phyloP scores from a whole-genome alignment of 2,888 invertebrate genomes.

The Scaptomyza cyrtandrae region DNA sequence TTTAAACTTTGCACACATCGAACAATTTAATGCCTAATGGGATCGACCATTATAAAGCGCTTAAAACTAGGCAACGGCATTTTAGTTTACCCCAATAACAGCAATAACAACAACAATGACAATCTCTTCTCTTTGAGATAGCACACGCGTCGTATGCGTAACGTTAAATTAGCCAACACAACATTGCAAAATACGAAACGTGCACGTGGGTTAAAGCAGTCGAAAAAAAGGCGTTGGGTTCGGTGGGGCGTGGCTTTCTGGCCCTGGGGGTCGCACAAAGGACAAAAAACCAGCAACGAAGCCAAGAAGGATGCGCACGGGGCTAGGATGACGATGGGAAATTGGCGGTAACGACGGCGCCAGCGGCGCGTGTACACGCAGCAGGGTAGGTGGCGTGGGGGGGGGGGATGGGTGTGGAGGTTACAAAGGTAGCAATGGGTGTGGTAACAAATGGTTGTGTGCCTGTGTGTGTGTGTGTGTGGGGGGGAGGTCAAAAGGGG shows the following conservation, averaged over 20 bases:
- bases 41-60: constrained; percentile 50
- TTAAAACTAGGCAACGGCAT: constrained; percentile 69
- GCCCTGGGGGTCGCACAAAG: constrained; percentile 70
- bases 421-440: constrained; percentile 28
- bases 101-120: constrained; percentile 19
- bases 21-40: constrained; percentile 11
- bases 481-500: not conserved
- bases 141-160: constrained; percentile 64
- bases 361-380: constrained; percentile 44
- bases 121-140: not conserved
- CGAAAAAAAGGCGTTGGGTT: not conserved
- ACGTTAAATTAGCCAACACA: constrained; percentile 68
- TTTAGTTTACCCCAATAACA: constrained; percentile 43
- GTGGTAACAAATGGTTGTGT: not conserved
- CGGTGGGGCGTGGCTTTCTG: constrained; percentile 34
- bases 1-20: constrained; percentile 4
- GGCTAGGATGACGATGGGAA: constrained; percentile 39
- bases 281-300: constrained; percentile 51
- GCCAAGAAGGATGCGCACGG: not conserved
- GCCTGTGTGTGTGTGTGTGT: not conserved
- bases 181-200: constrained; percentile 38
- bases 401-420: not conserved
- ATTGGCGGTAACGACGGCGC: constrained; percentile 57
- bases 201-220: constrained; percentile 40
- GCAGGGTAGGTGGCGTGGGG: not conserved